These are phyloP conservation scores for Drosophila willistoni DNA, from an alignment of 1,140 invertebrate species.

Conservation along the genomic window DNA sequence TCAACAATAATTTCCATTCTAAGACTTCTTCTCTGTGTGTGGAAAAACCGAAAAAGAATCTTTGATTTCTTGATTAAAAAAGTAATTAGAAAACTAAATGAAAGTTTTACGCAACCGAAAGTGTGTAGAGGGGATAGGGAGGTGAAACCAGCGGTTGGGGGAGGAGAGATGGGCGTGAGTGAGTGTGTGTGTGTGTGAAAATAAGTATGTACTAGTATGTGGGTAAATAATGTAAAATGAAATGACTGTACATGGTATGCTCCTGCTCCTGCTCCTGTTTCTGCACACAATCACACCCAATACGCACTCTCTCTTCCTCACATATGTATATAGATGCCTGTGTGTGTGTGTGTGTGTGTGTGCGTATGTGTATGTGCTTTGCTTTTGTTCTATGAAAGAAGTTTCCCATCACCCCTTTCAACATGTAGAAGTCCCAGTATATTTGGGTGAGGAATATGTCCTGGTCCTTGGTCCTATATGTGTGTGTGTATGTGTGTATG, in stretches of 20 bases:
- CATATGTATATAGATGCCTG: not conserved
- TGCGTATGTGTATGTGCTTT: conserved; percentile 17
- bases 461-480: conserved; percentile 33
- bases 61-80: conserved; percentile 78
- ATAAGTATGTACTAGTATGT: conserved; percentile 26
- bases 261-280: conserved; percentile 15
- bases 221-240: conserved; percentile 78
- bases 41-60: conserved; percentile 50
- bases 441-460: conserved; percentile 72
- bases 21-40: too few relatives aligned
- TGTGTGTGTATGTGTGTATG: not conserved
- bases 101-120: conserved; percentile 68
- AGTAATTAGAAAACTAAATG: conserved; percentile 82
- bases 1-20: too few relatives aligned
- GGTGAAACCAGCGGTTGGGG: too few relatives aligned
- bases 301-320: conserved; percentile 18
- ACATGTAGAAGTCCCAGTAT: not conserved
- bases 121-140: not conserved
- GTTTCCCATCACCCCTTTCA: conserved; percentile 52
- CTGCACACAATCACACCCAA: conserved; percentile 41
- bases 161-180: not conserved
- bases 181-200: not conserved
- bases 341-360: not conserved
- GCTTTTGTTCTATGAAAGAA: conserved; percentile 59
- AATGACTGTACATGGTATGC: conserved; percentile 72